These are phyloP conservation scores for Brachionus calyciflorus DNA, from an alignment of 1,140 invertebrate genomes.

Conservation along the genomic window DNA sequence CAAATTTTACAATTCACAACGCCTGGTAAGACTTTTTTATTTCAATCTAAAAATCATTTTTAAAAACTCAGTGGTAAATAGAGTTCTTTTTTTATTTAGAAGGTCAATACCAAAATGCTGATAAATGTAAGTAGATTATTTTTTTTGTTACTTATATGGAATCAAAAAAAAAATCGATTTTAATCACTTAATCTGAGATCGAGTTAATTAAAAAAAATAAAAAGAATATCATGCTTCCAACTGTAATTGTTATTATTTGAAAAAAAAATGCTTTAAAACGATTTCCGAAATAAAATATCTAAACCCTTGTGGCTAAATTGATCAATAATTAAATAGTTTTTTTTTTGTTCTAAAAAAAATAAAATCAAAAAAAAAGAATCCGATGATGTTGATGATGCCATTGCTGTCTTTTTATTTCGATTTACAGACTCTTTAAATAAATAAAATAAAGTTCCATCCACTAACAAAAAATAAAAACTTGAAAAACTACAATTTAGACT, in stretches of 20 bases:
- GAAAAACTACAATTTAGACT: background rate
- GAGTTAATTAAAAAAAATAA: background rate
- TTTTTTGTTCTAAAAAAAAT: background rate
- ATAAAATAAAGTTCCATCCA: background rate
- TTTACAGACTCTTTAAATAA: slow-evolving; percentile 16
- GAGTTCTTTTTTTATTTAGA: background rate
- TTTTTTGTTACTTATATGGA: background rate
- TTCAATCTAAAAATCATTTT: background rate
- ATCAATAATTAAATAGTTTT: slow-evolving; percentile 19
- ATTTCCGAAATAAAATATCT: slow-evolving; percentile 1
- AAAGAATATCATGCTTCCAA: background rate
- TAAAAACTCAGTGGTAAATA: background rate
- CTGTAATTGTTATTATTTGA: background rate
- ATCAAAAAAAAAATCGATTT: background rate
- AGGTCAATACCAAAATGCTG: background rate
- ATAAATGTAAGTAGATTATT: slow-evolving; percentile 44
- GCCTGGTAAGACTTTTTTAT: background rate
- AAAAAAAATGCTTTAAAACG: background rate
- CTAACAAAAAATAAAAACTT: background rate
- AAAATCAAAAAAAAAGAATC: background rate
- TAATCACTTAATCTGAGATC: background rate
- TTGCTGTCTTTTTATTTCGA: slow-evolving; percentile 15
- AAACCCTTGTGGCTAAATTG: slow-evolving; percentile 32
- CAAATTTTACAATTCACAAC: slow-evolving; percentile 5
- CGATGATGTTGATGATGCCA: background rate